These are phyloP conservation scores for Aphelinus certus DNA, from an alignment of 1,140 invertebrate genomes.

Conservation along the genomic window DNA sequence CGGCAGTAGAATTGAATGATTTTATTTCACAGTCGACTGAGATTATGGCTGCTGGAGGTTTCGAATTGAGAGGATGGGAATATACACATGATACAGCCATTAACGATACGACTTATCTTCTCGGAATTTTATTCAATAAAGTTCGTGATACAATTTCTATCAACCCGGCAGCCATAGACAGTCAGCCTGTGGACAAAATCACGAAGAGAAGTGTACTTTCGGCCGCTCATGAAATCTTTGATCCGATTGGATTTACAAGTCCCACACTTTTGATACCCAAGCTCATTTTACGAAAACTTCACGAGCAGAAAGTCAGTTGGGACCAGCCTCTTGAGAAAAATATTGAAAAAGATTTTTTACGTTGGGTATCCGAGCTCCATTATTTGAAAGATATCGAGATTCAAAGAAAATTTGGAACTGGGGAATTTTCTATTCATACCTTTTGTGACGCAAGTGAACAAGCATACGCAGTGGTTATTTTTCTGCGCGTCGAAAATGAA, in stretches of 20 bases:
- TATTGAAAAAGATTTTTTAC: conserved; percentile 36
- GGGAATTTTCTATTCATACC: background rate
- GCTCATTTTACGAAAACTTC: conserved; percentile 47
- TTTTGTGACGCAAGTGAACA: conserved; percentile 37
- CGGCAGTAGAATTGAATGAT: conserved; percentile 9
- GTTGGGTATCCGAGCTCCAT: conserved; percentile 40
- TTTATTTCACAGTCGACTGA: conserved; percentile 6
- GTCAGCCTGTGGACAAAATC: background rate
- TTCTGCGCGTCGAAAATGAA: conserved; percentile 21
- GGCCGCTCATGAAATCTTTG: conserved; percentile 48
- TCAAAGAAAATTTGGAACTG: conserved; percentile 36
- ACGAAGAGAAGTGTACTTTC: conserved; percentile 44
- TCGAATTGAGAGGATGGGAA: conserved; percentile 30
- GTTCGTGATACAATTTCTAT: conserved; percentile 10
- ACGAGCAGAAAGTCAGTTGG: conserved; percentile 45
- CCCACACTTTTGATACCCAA: conserved; percentile 47
- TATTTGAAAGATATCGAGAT: conserved; percentile 47
- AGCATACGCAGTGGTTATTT: conserved; percentile 48
- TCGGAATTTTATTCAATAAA: conserved; percentile 32
- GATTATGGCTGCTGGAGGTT: conserved; percentile 13
- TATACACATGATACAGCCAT: conserved; percentile 6
- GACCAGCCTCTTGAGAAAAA: conserved; percentile 39
- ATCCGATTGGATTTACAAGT: conserved; percentile 50
- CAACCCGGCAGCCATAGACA: background rate
- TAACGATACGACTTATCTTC: conserved; percentile 14